Evolutionary conservation across 2,797 vertebrate species (phyloP), one percentile per base, ranked within the genome.

Genomic region (Enoplosus armatus): DNA sequence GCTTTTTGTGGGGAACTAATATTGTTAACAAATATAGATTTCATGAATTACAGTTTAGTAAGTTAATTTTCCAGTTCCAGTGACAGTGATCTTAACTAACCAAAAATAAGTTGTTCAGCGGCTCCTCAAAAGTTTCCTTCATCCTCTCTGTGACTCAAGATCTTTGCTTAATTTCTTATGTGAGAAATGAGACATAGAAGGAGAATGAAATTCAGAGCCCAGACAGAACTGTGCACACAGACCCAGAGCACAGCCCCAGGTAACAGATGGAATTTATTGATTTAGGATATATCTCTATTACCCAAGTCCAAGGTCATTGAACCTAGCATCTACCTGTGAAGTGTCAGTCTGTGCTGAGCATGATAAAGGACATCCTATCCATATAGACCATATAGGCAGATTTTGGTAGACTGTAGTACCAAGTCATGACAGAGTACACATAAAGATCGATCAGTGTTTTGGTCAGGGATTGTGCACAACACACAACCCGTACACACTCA

Each of bases 251-350:
- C 27, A 79, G 69, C 79, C 39, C 47, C 67, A 68, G 74, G 84
- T 75, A 83, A 79, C 56, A 82, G 85, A 85, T 80, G 43, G 63
- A 77, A 68, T 86, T 60, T 60, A 88, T 90, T 80, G 85, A 92
- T 85, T 78, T 43, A 18, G 73, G 70, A 81, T 85, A 29, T 60
- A 75, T 77, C 77, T 80, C 59, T 80, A 65, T 89, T 79, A 75
- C 45, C 47, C 15, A 67, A 73, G 75, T 72, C 82, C 75, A 87
- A 87, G 76, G 83, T 89, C 78, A 67, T 7, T 81, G 66, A 90
- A 76, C 41, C 51, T 24, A 50, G 29, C 11, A 0, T 60, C 41
- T 56, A 37, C 62, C 60, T 65, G 41, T 51, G 56, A 82, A 53
- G 54, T 29, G 59, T 88, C 80, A 70, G 26, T 87, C 63, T 76